phyloP scores from a whole-genome alignment of 2,797 vertebrate genomes.

The Sylvilagus floridanus region DNA sequence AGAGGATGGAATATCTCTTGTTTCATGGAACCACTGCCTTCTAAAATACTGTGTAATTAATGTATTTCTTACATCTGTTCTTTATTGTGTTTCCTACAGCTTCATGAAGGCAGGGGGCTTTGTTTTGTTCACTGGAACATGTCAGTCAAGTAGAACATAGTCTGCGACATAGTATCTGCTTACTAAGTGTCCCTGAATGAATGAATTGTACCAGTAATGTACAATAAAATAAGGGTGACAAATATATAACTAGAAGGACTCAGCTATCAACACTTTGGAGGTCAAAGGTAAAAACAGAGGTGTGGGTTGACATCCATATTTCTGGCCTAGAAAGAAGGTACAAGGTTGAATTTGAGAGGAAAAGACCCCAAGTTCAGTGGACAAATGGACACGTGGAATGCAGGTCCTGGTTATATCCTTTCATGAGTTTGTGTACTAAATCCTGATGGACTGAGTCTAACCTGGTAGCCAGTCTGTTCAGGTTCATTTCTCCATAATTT shows the following conservation, averaged over 20 bases:
- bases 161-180: background rate
- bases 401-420: conserved; percentile 13
- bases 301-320: background rate
- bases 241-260: background rate
- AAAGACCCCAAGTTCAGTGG: background rate
- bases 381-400: background rate
- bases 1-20: background rate
- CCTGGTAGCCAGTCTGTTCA: background rate
- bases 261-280: background rate
- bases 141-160: background rate
- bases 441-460: background rate
- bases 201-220: background rate
- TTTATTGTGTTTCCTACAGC: background rate
- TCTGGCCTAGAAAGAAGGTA: background rate
- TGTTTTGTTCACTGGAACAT: background rate
- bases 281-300: background rate
- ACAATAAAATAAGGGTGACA: background rate
- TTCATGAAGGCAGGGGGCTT: background rate
- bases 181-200: background rate
- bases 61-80: background rate
- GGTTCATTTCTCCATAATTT: background rate
- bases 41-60: conserved; percentile 12
- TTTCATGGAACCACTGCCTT: background rate
- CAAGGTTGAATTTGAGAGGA: conserved; percentile 1
- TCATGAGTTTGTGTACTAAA: background rate